A percentile compares a stretch with the other conserved stretches of the same genome.
These are phyloP conservation scores for Bradypodion ventrale DNA, from an alignment of 2,797 vertebrate genomes.

Conservation along the genomic window DNA sequence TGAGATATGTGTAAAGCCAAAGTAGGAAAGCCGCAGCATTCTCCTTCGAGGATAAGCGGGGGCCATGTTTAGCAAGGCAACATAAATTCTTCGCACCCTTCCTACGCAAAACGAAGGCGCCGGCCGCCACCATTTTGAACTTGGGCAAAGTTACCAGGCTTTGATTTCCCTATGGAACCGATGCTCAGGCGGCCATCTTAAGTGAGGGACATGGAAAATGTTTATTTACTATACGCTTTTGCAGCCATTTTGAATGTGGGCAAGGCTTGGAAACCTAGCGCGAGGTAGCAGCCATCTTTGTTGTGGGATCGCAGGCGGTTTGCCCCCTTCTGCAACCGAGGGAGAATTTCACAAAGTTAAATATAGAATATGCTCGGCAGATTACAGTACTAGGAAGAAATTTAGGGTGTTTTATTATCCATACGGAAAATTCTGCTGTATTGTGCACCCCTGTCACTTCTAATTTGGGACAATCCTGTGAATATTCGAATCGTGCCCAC, in stretches of 20 bases:
- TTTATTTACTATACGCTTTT: no score
- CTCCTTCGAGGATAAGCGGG: background rate
- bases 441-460: background rate
- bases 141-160: background rate
- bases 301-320: background rate
- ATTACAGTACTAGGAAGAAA: no score
- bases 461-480: background rate
- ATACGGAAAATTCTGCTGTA: background rate
- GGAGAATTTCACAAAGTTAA: no score
- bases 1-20: slow-evolving; percentile 16
- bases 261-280: background rate
- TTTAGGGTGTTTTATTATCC: no score
- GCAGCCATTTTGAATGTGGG: slow-evolving; percentile 15
- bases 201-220: background rate
- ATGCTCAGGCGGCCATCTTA: background rate
- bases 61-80: slow-evolving; percentile 1
- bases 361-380: no score
- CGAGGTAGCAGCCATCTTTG: background rate
- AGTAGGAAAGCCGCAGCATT: background rate
- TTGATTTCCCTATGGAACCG: background rate
- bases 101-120: background rate
- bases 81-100: background rate
- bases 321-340: background rate
- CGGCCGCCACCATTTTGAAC: background rate
- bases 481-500: no score